Base-by-base conservation (phyloP, 2,113 vertebrate species). In the Archocentrus centrarchus region DNA sequence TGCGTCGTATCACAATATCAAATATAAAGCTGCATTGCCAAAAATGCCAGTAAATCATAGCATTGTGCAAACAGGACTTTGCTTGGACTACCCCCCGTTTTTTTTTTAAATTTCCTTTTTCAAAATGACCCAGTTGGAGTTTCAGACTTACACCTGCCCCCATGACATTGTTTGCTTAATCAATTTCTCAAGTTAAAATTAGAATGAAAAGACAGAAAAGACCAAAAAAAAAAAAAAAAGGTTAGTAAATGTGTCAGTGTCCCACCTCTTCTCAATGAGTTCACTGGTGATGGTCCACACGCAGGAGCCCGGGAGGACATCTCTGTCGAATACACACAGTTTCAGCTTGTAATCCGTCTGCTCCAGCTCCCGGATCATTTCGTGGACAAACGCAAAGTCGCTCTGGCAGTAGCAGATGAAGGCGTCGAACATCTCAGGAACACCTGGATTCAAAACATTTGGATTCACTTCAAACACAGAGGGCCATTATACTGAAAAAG, bases 391-490 rank as follows among this genome's bases (percentile, higher is more conserved):
- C 27, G 94, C 81, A 7, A 99, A 95, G 93, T 99, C 98, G 0
- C 93, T 97, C 81, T 96, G 91, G 93, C 98, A 99, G 95, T 99
- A 99, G 94, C 98, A 99, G 93, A 99, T 99, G 93, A 99, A 99
- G 80, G 98, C 98, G 41, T 99, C 98, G 11, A 99, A 99, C 59
- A 88, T 47, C 93, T 99, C 98, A 0, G 97, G 97, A 27, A 82
- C 55, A 0, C 89, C 94, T 87, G 86, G 3, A 78, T n/a, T 30
- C 13, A 86, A 75, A 15, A n/a, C 24, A 73, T 7, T 22, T 1
- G 3, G 7, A 44, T n/a, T 78, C 35, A 22, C 61, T 50, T 17
- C 27, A 73, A 0, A 32, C 11, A n/a, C 24, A 73, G 24, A 73
- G 17, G 66, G 47, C 66, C 27, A 32, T 2, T 53, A 73, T 53